phyloP scores from a whole-genome alignment of 2,797 vertebrate species.

The Hippoglossus hippoglossus region DNA sequence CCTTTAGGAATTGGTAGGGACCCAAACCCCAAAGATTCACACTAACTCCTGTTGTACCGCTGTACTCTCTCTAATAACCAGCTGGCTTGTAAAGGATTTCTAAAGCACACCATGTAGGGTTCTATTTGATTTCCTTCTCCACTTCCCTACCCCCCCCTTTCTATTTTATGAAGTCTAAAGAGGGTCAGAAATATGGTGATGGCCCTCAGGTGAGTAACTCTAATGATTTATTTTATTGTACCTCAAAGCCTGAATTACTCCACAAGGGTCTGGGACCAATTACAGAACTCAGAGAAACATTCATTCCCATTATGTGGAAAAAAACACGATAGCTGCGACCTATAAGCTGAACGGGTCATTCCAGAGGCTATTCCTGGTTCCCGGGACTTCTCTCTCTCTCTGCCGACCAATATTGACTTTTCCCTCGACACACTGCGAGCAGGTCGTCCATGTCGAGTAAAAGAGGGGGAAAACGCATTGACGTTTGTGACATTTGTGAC shows the following conservation, averaged over 20 bases:
- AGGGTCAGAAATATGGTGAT: constrained; percentile 47
- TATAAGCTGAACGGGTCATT: constrained; percentile 47
- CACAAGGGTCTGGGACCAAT: constrained; percentile 44
- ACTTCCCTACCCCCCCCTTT: background rate
- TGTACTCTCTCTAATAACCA: background rate
- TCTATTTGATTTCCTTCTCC: constrained; percentile 21
- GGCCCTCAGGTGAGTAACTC: constrained; percentile 39
- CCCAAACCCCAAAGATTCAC: background rate
- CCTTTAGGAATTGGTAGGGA: too few relatives aligned
- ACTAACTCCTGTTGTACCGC: background rate
- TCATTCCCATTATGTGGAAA: constrained; percentile 54
- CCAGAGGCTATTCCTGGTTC: constrained; percentile 38
- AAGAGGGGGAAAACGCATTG: constrained; percentile 63
- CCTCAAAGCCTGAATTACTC: constrained; percentile 56
- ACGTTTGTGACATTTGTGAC: constrained; percentile 57
- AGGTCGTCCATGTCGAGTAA: constrained; percentile 32
- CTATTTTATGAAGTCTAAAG: constrained; percentile 45
- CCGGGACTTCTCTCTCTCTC: constrained; percentile 42
- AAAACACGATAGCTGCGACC: constrained; percentile 40
- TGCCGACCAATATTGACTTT: constrained; percentile 61
- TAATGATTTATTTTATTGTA: constrained; percentile 56
- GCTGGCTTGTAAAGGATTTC: constrained; percentile 8
- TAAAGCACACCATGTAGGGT: background rate
- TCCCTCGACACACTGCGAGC: constrained; percentile 16
- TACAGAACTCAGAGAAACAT: constrained; percentile 35